Percentiles rank a stretch among this genome's conserved stretches.
These are phyloP conservation scores for Adineta ricciae DNA, from an alignment of 2,888 invertebrate species.

Conservation along the genomic window DNA sequence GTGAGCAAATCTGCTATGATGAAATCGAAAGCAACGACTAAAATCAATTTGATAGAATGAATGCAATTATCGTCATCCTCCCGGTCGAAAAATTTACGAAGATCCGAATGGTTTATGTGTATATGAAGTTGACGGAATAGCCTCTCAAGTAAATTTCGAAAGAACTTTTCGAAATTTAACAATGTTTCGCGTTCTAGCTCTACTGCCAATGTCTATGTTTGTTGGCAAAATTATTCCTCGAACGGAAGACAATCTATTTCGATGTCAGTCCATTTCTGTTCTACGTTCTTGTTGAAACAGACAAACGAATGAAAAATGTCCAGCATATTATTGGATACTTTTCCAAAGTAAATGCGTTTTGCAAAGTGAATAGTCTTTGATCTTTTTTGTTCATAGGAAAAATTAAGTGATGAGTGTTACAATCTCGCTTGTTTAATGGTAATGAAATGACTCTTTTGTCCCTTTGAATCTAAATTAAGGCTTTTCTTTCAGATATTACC, in stretches of 20 bases:
- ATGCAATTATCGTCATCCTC: conserved; percentile 77
- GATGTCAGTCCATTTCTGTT: conserved; percentile 94
- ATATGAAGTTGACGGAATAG: conserved; percentile 90
- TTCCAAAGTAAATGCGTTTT: conserved; percentile 81
- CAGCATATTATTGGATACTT: conserved; percentile 70
- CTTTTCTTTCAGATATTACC: conserved; percentile 65
- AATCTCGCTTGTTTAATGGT: conserved; percentile 18
- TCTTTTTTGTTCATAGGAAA: neutral
- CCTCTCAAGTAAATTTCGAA: conserved; percentile 61
- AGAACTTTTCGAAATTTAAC: neutral
- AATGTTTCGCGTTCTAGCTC: conserved; percentile 49
- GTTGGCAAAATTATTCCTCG: conserved; percentile 85
- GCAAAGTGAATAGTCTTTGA: conserved; percentile 39
- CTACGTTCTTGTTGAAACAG: conserved; percentile 85
- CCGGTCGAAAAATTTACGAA: conserved; percentile 83
- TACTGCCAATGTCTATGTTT: conserved; percentile 92
- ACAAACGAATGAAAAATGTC: conserved; percentile 57
- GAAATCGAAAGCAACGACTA: too few species aligned
- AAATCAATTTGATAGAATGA: conserved; percentile 57
- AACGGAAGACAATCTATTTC: conserved; percentile 93
- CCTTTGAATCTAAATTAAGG: neutral
- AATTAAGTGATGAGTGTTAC: conserved; percentile 1
- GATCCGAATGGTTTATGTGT: conserved; percentile 84
- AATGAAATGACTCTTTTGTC: neutral
- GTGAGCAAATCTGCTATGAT: conserved; percentile 35